These are phyloP conservation scores for Lutra lutra DNA, from an alignment of 2,797 vertebrate genomes.

Conservation along the genomic window DNA sequence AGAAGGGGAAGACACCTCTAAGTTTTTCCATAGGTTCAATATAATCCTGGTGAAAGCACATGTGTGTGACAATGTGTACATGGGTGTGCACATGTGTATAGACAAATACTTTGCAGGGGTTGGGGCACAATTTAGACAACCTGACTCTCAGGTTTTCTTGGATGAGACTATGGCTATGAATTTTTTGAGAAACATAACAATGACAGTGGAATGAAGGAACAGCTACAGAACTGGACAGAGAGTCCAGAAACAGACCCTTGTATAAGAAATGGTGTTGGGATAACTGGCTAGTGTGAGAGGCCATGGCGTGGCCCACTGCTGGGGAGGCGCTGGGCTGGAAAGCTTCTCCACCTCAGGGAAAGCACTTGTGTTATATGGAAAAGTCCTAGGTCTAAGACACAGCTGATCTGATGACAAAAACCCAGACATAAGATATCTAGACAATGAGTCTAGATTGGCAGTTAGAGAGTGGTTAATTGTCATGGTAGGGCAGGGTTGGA, in stretches of 20 bases:
- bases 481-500: neutral
- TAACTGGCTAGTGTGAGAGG: neutral
- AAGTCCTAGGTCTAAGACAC: neutral
- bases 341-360: neutral
- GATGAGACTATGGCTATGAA: neutral
- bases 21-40: neutral
- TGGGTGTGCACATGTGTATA: neutral
- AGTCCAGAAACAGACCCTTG: neutral
- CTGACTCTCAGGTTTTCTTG: constrained; percentile 34
- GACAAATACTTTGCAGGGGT: neutral
- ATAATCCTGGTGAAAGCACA: neutral
- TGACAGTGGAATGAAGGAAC: neutral
- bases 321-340: neutral
- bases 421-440: neutral
- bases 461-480: neutral
- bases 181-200: neutral
- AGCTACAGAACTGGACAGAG: neutral
- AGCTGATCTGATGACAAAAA: neutral
- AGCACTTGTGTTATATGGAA: neutral
- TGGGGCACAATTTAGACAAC: neutral
- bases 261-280: neutral
- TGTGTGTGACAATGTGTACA: neutral
- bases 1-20: neutral
- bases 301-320: neutral
- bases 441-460: neutral